phyloP scores from a whole-genome alignment of 2,888 invertebrate genomes.

The Xanthorhoe designata region DNA sequence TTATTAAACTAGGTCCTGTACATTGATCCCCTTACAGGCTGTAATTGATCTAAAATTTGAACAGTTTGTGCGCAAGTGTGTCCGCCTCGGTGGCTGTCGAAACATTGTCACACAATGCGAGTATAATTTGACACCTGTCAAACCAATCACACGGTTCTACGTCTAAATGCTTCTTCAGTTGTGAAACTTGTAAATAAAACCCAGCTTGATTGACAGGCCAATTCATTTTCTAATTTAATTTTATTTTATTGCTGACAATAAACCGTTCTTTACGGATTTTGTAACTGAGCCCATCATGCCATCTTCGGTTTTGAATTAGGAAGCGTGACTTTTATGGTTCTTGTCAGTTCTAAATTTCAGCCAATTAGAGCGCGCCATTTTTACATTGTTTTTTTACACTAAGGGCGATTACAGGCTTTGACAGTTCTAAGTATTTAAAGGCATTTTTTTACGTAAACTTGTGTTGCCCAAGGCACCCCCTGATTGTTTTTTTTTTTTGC shows the following conservation, averaged over 20 bases:
- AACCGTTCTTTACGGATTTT: slow-evolving; percentile 26
- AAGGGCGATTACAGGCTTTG: no score
- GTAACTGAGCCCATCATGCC: slow-evolving; percentile 7
- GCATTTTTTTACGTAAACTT: no score
- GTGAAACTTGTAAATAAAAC: slow-evolving; percentile 31
- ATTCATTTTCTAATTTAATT: slow-evolving; percentile 33
- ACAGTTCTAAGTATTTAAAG: no score
- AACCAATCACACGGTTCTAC: slow-evolving; percentile 31
- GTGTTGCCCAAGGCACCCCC: no score
- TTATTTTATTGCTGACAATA: slow-evolving; percentile 30
- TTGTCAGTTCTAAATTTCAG: not conserved
- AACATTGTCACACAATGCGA: slow-evolving; percentile 28
- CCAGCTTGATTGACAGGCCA: slow-evolving; percentile 30
- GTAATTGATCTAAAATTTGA: not conserved
- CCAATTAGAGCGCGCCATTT: slow-evolving; percentile 11
- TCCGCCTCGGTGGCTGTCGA: slow-evolving; percentile 13
- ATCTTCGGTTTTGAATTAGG: slow-evolving; percentile 22
- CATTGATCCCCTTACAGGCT: no score
- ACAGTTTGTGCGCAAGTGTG: not conserved
- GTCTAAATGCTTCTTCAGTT: slow-evolving; percentile 21
- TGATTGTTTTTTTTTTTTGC: no score
- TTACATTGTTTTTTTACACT: not conserved
- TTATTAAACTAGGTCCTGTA: no score
- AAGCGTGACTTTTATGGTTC: slow-evolving; percentile 16
- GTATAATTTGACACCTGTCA: slow-evolving; percentile 33